Base-by-base conservation (phyloP, 2,113 vertebrate genomes). In the Toxotes jaculatrix region DNA sequence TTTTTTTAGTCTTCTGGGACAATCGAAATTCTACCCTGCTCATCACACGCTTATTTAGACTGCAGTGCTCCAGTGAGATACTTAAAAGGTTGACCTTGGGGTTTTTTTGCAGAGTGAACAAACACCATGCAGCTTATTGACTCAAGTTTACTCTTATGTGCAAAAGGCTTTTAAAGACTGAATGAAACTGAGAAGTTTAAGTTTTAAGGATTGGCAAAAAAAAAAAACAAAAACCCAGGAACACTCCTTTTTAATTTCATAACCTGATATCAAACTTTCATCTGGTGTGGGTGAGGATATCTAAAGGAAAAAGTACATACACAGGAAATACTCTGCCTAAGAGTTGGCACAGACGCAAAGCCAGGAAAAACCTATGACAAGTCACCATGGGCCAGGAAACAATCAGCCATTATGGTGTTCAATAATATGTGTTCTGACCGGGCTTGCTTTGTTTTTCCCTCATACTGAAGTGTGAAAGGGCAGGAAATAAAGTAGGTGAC, bases 331-430 rank as follows among this genome's bases (percentile, higher is more conserved):
- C 16, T 74, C 49, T 57, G 42, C 55, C 31, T 7, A 1, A 4
- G n/a, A 80, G 42, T 12, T 38, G 23, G 38, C 51, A 47, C 9
- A 13, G 31, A 64, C 36, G 31, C 69, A 31, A 38, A 38, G 49
- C n/a, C 34, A 34, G 55, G 23, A 51, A 14, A 60, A 80, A 72
- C 6, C 51, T 31, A 45, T 10, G 9, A 75, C 45, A 49, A 60
- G n/a, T 63, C 61, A 27, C 10, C 27, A 75, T 27, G 64, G 62
- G 31, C 14, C 34, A 62, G 67, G 55, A 77, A 73, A 60, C 31
- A 56, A 47, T 67, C 36, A 27, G 36, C 49, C 53, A 17, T 68
- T 53, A 45, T 45, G 23, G 12, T 51, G 42, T 45, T 69, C 51
- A 40, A 57, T 45, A 65, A 34, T 19, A 1, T n/a, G 16, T 55